Evolutionary conservation across 2,888 invertebrate species (phyloP).

Genomic region (Galeopsomyia nigrocyanea): DNA sequence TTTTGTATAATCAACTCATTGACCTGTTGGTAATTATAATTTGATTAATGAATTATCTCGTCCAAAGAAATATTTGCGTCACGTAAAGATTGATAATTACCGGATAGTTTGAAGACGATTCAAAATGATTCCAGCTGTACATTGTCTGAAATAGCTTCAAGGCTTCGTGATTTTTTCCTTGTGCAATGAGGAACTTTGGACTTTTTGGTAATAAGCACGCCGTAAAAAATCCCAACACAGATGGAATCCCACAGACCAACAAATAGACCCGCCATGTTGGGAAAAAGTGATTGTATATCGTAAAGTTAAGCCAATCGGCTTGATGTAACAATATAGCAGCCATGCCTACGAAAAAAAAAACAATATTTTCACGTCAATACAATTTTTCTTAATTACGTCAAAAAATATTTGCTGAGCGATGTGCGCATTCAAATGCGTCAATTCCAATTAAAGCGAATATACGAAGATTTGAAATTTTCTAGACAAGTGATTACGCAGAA

Average conservation of each 20-base stretch:
- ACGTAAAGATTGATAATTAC: constrained; percentile 67
- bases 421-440: no score
- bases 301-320: constrained; percentile 56
- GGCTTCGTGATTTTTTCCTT: constrained; percentile 77
- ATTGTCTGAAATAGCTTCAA: constrained; percentile 76
- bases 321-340: constrained; percentile 68
- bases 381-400: no score
- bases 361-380: no score
- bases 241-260: constrained; percentile 72
- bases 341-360: constrained; percentile 59
- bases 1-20: constrained; percentile 19
- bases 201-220: constrained; percentile 80
- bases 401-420: no score
- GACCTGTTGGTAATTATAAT: constrained; percentile 17
- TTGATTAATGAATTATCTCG: neutral
- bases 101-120: constrained; percentile 75
- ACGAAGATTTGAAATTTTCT: no score
- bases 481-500: no score
- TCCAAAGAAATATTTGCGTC: neutral
- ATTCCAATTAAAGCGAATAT: no score
- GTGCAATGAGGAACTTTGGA: constrained; percentile 82
- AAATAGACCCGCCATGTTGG: constrained; percentile 71
- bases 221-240: constrained; percentile 76
- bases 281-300: constrained; percentile 58
- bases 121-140: constrained; percentile 78